Conservation (phyloP, 2,113 vertebrate species). For the Psephotus haematonotus region DNA sequence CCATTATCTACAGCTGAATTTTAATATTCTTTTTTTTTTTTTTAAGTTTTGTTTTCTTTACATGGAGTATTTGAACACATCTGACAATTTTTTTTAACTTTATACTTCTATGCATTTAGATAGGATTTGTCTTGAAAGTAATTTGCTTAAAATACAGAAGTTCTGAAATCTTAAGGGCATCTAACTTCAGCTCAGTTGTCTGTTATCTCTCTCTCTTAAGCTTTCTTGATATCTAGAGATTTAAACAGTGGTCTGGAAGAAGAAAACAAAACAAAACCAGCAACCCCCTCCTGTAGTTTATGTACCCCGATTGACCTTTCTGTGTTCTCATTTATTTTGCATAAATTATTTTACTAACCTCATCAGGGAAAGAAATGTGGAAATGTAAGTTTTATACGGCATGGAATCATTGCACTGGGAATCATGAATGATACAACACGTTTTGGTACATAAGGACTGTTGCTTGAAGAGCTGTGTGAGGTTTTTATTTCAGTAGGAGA, state of each 20-base stretch:
- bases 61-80: neutral
- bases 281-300: neutral
- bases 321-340: conserved; percentile 63
- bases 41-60: neutral
- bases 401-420: neutral
- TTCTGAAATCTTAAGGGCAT: conserved; percentile 26
- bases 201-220: conserved; percentile 24
- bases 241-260: neutral
- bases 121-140: neutral
- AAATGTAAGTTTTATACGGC: neutral
- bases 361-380: conserved; percentile 17
- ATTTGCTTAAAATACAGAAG: neutral
- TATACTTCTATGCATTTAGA: neutral
- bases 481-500: neutral
- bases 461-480: neutral
- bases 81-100: neutral
- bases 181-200: conserved; percentile 6
- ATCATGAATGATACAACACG: neutral
- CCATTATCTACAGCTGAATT: neutral
- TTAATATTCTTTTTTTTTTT: neutral
- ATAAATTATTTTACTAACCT: conserved; percentile 60
- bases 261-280: conserved; percentile 6
- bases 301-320: conserved; percentile 51
- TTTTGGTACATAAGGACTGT: neutral
- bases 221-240: conserved; percentile 34